Base-by-base conservation (phyloP, 2,888 invertebrate genomes). In the Drosophila quinaria region DNA sequence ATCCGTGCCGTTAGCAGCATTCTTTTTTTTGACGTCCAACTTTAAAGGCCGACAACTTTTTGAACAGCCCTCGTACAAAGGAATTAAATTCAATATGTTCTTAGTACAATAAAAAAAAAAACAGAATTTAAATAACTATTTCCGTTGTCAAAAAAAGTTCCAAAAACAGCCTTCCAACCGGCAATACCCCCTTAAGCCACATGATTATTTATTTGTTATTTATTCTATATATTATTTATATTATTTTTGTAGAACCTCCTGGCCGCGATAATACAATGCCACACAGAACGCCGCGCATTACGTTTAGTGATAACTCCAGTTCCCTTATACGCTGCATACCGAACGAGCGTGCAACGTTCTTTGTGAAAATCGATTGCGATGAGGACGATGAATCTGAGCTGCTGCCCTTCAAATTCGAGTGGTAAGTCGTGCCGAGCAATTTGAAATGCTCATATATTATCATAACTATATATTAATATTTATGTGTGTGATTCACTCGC, bases 251-350 rank as follows among this genome's bases (percentile, higher is more conserved):
- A 84, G 83, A 88, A 50, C 73, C 89, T 80, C 78, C 83, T 75
- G 71, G 75, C 44, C 51, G 52, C 42, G 56, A 70, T 9, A 51
- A 68, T 9, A 51, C 22, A 44, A 51, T 59, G 22, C 44, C 51
- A 11, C 69, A 65, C n/a, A 80, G 72, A 51, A 65, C 64, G 52
- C 87, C 87, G 46, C 89, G 87, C 67, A 88, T 92, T 59, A 90
- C 92, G 25, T 92, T 92, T 63, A 92, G 91, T 74, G 92, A 92
- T 65, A 92, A 92, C 82, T 92, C 92, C 70, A 92, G 91, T 71
- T 89, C 91, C 70, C 77, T 92, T 17, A 88, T 92, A 65, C 88
- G 92, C 70, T 92, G 92, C 80, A 82, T 91, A 74, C 90, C 92
- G 70, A 92, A 92, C 71, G 92, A 92, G 74, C 89, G 92, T 68